Base-by-base conservation (phyloP, 2,888 invertebrate species). In the Caenorhabditis zanzibari region DNA sequence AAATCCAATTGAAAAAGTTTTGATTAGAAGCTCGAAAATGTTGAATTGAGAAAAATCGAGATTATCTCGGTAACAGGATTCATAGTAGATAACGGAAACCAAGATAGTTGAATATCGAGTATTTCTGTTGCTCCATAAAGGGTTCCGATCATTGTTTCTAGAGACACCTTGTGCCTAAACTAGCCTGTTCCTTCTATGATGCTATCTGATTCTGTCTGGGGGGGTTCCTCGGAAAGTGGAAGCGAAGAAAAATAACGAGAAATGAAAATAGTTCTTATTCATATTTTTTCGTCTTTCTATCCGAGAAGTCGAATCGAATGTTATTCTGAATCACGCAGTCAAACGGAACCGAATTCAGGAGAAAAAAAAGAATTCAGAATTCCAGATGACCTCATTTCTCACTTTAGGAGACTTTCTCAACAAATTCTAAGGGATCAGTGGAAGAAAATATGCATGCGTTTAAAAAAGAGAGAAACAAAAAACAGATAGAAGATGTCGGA, bases 341-440 rank as follows among this genome's bases (percentile, higher is more conserved):
- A 76, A 35, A 41, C 68, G 76, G 76, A 76, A 76, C 52, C 19
- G 75, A 75, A 66, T 49, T n/a, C n/a, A 47, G 28, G 16, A 49
- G 19, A n/a, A 16, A 14, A n/a, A n/a, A 49, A 16, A n/a, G 64
- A 28, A 28, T 64, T 66, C 64, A 28, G 66, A 68, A 76, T 76
- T 76, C 59, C 76, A 76, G 59, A 76, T 68, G 68, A 68, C 68
- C 76, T 76, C 59, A 38, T 52, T 76, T 66, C 66, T 44, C 64
- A 66, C 75, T 76, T 76, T 68, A 0, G 24, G 24, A 26, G 24
- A 61, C 61, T 58, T 32, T 44, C 14, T 38, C 14, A 38, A 14
- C n/a, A n/a, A n/a, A n/a, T n/a, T n/a, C 24, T 44, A 22, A 41
- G 38, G n/a, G 61, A 74, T 63, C 74, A 63, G 61, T 10, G 22